Evolutionary conservation across 2,888 invertebrate species (phyloP), one percentile per base, ranked within the genome.

Genomic region (Odiellus spinosus): DNA sequence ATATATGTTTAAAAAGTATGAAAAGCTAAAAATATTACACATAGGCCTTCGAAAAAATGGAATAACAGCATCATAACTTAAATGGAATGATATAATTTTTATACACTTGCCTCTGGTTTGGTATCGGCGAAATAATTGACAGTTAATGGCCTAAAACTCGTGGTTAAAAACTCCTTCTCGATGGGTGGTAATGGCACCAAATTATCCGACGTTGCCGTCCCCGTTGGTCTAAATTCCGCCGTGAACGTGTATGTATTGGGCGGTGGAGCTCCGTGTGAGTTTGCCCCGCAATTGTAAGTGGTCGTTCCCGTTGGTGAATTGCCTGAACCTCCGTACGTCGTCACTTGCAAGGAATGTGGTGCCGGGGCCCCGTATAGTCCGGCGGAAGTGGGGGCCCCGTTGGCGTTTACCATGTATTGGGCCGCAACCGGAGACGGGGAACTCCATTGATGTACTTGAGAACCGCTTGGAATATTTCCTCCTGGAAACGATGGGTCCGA

Each of bases 181-280:
- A 51, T 35, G 1, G 51, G 44, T n/a, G 51, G 49, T 8, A 49
- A 26, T 15, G 41, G 40, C 17, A 49, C 45, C 3, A 73, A 59
- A 1, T 60, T 61, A 0, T 77, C 77, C 0, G 81, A 4, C 5
- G 26, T 8, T 6, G 26, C 8, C 26, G 26, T 26, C 8, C 26
- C 26, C 26, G 26, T 26, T 26, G 26, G 69, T 34, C 83, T 68
- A 63, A 83, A 81, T 64, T 84, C 83, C 0, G 84, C 82, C 2
- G 83, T 83, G 64, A 84, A 82, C 40, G 82, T 82, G 60, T 83
- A 84, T 0, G 82, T 82, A 26, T 82, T 76, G 39, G 79, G 77
- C 18, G 58, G 51, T 36, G 71, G 42, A 21, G 36, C 18, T 19
- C 46, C 14, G 41, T 42, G 38, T 14, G 45, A 45, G 8, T 26